Conservation (phyloP, 2,797 vertebrate genomes). For the Lacerta bilineata region DNA sequence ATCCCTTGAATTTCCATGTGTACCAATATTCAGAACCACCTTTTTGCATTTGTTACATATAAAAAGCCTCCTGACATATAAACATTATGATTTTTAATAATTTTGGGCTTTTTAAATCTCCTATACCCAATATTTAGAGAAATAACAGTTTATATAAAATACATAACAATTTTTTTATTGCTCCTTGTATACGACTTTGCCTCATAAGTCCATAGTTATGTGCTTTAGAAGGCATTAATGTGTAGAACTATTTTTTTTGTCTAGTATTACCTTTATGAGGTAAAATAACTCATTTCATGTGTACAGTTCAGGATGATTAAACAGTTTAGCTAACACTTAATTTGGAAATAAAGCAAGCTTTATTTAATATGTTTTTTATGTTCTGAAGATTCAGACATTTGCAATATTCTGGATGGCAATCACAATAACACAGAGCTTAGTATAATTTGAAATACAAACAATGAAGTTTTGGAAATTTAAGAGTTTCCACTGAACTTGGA, state of each 20-base stretch:
- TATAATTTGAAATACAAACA: not conserved
- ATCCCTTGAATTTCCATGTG: too few relatives aligned
- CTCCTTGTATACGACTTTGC: not conserved
- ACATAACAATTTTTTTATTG: not conserved
- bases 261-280: slow-evolving; percentile 22
- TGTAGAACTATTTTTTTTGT: not conserved
- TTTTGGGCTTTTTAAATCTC: not conserved
- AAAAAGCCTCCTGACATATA: not conserved
- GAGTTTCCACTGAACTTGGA: slow-evolving; percentile 27
- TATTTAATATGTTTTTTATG: slow-evolving; percentile 17
- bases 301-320: slow-evolving; percentile 1
- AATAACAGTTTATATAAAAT: not conserved
- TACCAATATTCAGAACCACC: not conserved
- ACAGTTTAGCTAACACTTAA: slow-evolving; percentile 24
- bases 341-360: not conserved
- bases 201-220: too few relatives aligned
- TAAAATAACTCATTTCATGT: slow-evolving; percentile 23
- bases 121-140: not conserved
- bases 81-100: not conserved
- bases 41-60: not conserved
- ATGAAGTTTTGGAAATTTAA: not conserved
- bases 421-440: not conserved
- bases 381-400: slow-evolving; percentile 32
- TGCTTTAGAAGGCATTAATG: not conserved
- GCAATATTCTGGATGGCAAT: not conserved